Base-by-base conservation (phyloP, 2,888 invertebrate species). In the Drosophila merina region DNA sequence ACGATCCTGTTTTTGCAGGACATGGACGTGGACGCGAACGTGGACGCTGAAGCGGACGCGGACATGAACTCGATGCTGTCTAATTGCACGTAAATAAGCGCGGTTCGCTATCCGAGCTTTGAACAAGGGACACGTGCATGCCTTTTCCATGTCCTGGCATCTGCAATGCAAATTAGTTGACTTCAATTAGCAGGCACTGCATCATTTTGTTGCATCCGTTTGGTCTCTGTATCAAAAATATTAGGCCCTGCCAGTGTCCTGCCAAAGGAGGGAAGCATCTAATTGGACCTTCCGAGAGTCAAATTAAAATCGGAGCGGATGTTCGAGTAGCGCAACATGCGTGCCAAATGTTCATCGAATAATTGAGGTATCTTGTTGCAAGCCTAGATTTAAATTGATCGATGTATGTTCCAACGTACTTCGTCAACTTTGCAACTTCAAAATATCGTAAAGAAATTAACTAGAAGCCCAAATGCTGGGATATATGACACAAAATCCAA, bases 141-240 rank as follows among this genome's bases (percentile, higher is more conserved):
- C 75, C 69, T 69, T 67, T 75, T 76, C 49, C 63, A 67, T 78
- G 74, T 79, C 47, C 33, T 55, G 57, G 47, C 49, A 72, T 70
- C 30, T 63, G 77, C 72, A 72, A 79, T 80, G 77, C 76, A 80
- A 79, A 79, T 80, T 69, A 79, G 76, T 69, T 77, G 79, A 76
- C 79, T 76, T 64, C 72, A 78, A 76, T 77, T 79, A 77, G 66
- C 69, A 67, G 57, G 45, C 62, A 69, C 58, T 74, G 76, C 74
- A 79, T 77, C 79, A 76, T 76, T 78, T 54, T 45, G 30, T 38
- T 51, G 57, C 28, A 56, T 36, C 44, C 25, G 60, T 30, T 25
- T 40, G 36, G 48, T 33, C 31, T 51, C 25, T 30, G 40, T 14
- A 60, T 40, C 57, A 38, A 40, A 57, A 57, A 57, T 31, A 26